Conservation (phyloP, 2,113 vertebrate species). For the Corapipo altera region DNA sequence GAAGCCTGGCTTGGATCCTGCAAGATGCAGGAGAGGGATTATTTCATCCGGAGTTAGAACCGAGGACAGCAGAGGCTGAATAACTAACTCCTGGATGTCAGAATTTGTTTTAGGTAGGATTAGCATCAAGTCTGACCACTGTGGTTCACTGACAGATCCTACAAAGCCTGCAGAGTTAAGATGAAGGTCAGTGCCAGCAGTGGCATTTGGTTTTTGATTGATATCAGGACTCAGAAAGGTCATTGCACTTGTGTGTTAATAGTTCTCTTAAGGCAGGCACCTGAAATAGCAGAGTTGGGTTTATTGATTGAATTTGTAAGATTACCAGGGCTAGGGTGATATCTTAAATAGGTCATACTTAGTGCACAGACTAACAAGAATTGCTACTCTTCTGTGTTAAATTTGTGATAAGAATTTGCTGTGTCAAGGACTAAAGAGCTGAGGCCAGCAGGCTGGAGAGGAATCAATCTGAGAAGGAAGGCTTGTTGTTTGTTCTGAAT, state of each 20-base stretch:
- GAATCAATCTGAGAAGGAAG: neutral
- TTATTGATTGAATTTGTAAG: neutral
- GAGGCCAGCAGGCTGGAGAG: neutral
- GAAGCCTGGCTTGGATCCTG: neutral
- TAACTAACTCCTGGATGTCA: neutral
- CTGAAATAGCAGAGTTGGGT: neutral
- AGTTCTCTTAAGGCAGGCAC: neutral
- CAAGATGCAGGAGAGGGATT: neutral
- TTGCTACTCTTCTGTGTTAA: neutral
- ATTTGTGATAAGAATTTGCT: conserved; percentile 5
- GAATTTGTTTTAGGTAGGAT: neutral
- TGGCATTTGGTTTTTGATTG: neutral
- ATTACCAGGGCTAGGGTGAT: neutral
- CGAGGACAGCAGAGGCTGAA: neutral
- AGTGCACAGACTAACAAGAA: neutral
- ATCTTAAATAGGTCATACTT: neutral
- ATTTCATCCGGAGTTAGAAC: neutral
- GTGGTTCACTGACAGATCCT: neutral
- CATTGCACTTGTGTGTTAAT: neutral
- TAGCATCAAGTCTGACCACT: neutral
- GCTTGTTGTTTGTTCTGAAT: neutral
- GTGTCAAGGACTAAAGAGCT: neutral
- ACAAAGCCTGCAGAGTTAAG: neutral
- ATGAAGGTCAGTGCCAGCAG: neutral
- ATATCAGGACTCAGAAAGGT: neutral